These are phyloP conservation scores for Stenotaenia linearis DNA, from an alignment of 2,888 invertebrate species.

Conservation along the genomic window DNA sequence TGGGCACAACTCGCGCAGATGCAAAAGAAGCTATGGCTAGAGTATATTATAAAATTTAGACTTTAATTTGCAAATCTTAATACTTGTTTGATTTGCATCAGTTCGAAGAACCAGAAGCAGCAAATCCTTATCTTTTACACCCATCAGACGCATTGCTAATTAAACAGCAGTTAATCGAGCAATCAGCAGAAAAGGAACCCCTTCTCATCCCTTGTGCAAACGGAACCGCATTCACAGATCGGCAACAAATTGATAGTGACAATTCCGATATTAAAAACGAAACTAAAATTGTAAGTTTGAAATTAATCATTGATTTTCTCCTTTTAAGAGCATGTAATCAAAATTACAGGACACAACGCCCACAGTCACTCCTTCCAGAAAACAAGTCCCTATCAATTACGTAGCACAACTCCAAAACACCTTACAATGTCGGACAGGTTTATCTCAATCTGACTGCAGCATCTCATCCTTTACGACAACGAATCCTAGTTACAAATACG, in stretches of 20 bases:
- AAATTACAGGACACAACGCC: neutral
- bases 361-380: neutral
- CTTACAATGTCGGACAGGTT: neutral
- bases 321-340: too few species aligned
- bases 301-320: neutral
- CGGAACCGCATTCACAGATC: neutral
- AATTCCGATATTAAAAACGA: neutral
- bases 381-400: neutral
- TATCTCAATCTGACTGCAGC: conserved; percentile 33
- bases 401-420: neutral
- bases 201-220: conserved; percentile 9
- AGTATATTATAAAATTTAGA: too few species aligned
- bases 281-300: neutral
- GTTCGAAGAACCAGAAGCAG: conserved; percentile 7
- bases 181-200: neutral
- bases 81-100: neutral
- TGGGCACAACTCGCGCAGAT: conserved; percentile 30
- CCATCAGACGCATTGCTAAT: neutral
- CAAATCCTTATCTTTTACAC: neutral
- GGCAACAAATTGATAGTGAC: neutral
- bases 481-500: conserved; percentile 32
- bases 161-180: neutral
- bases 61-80: too few species aligned
- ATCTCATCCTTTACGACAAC: conserved; percentile 28
- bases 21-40: conserved; percentile 27